These are phyloP conservation scores for Phaetusa simplex DNA, from an alignment of 2,113 vertebrate species.

Conservation along the genomic window DNA sequence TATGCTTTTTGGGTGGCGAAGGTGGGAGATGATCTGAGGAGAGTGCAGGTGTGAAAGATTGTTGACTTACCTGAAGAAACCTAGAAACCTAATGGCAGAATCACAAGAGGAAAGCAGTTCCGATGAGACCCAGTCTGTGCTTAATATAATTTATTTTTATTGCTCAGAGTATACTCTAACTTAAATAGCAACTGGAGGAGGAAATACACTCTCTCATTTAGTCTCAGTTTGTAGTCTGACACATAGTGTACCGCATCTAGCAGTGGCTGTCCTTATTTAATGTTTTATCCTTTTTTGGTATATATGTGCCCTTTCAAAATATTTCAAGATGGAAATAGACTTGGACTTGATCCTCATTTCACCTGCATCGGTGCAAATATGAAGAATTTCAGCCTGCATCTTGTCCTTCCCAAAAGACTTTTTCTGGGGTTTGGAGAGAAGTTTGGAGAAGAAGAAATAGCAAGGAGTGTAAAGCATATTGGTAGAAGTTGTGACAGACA, in stretches of 20 bases:
- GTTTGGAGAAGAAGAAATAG: not conserved
- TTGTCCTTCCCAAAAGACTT: not conserved
- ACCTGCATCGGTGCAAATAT: not conserved
- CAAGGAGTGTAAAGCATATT: not conserved
- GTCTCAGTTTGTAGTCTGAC: not conserved
- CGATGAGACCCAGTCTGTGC: not conserved
- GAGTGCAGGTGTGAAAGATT: not conserved
- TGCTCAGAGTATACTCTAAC: not conserved
- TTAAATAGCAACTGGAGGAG: not conserved
- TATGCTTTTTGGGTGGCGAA: not conserved
- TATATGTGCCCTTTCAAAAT: not conserved
- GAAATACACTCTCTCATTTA: not conserved
- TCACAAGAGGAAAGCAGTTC: not conserved
- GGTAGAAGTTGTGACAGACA: not conserved
- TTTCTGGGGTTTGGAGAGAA: not conserved
- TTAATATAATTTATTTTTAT: slow-evolving; percentile 6
- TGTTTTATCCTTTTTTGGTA: not conserved
- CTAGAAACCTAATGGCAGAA: not conserved
- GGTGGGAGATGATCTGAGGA: not conserved
- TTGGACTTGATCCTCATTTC: not conserved
- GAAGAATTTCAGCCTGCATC: not conserved
- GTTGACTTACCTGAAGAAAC: not conserved
- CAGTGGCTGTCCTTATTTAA: not conserved
- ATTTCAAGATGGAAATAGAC: not conserved
- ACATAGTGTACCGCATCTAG: not conserved